These are phyloP conservation scores for Melitaea athalia DNA, from an alignment of 2,888 invertebrate species.

Conservation along the genomic window DNA sequence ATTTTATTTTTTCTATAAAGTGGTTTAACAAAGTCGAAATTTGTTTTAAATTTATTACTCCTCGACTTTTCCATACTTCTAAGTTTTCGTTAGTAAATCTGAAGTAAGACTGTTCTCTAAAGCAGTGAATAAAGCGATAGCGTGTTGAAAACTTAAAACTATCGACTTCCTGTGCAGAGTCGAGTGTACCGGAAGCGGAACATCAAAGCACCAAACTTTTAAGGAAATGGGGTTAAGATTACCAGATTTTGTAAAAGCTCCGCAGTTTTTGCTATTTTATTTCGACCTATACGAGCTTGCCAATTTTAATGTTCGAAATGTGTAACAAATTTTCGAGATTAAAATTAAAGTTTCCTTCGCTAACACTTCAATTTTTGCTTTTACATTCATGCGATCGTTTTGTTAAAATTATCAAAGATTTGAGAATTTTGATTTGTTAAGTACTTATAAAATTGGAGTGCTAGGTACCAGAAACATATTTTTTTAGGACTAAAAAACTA, in stretches of 20 bases:
- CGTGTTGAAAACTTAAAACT: constrained; percentile 54
- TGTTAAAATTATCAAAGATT: background rate
- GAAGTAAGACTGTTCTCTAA: constrained; percentile 49
- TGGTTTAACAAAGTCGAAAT: constrained; percentile 63
- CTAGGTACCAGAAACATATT: too few relatives aligned
- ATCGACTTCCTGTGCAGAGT: constrained; percentile 49
- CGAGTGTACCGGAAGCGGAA: constrained; percentile 51
- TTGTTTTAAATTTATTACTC: constrained; percentile 60
- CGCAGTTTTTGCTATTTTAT: constrained; percentile 16
- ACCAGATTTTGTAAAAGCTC: constrained; percentile 36
- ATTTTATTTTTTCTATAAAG: constrained; percentile 61
- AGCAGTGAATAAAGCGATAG: constrained; percentile 43
- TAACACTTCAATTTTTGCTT: too few relatives aligned
- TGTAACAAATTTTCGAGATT: background rate
- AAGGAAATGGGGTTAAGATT: constrained; percentile 42
- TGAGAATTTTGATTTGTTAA: background rate
- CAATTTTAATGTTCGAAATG: constrained; percentile 23
- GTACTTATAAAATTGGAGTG: too few relatives aligned
- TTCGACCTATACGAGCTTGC: constrained; percentile 22
- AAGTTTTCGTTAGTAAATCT: constrained; percentile 44
- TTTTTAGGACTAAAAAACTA: too few relatives aligned
- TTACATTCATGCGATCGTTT: too few relatives aligned
- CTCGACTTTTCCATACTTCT: constrained; percentile 42
- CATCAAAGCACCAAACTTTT: constrained; percentile 51
- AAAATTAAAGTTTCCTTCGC: background rate